These are phyloP conservation scores for Scomber japonicus DNA, from an alignment of 2,113 vertebrate genomes.

Conservation along the genomic window DNA sequence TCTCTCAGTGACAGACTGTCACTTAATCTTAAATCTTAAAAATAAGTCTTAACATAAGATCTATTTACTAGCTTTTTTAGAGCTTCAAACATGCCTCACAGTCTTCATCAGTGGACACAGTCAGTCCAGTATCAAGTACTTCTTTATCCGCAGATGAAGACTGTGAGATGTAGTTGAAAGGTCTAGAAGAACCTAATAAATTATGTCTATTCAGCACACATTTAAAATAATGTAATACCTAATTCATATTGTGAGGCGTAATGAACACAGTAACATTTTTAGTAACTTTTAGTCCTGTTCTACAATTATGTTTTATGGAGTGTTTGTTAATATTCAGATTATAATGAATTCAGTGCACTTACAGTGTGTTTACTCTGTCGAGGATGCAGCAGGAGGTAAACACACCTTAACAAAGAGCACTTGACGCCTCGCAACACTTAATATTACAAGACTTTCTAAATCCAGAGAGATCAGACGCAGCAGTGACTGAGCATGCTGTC, in stretches of 20 bases:
- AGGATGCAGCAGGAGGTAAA: conserved; percentile 32
- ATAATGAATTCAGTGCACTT: conserved; percentile 7
- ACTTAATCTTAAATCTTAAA: too few species aligned
- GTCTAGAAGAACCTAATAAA: too few species aligned
- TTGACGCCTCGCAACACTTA: conserved; percentile 47
- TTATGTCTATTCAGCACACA: too few species aligned
- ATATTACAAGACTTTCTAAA: conserved; percentile 53
- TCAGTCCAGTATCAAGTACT: not conserved
- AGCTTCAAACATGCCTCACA: not conserved
- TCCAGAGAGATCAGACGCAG: conserved; percentile 42
- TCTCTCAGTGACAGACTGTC: too few species aligned
- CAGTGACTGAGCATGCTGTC: conserved; percentile 45
- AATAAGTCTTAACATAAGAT: not conserved
- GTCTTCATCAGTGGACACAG: too few species aligned
- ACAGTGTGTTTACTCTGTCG: not conserved
- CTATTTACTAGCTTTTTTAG: not conserved
- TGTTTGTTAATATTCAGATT: conserved; percentile 12
- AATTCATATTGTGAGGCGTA: not conserved
- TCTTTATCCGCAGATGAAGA: not conserved
- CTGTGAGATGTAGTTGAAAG: too few species aligned
- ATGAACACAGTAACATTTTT: not conserved
- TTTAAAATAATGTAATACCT: too few species aligned
- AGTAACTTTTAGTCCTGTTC: not conserved
- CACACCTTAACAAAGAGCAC: conserved; percentile 43
- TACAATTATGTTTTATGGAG: not conserved